phyloP scores from a whole-genome alignment of 2,113 vertebrate genomes.

The Pachyramphus minor region DNA sequence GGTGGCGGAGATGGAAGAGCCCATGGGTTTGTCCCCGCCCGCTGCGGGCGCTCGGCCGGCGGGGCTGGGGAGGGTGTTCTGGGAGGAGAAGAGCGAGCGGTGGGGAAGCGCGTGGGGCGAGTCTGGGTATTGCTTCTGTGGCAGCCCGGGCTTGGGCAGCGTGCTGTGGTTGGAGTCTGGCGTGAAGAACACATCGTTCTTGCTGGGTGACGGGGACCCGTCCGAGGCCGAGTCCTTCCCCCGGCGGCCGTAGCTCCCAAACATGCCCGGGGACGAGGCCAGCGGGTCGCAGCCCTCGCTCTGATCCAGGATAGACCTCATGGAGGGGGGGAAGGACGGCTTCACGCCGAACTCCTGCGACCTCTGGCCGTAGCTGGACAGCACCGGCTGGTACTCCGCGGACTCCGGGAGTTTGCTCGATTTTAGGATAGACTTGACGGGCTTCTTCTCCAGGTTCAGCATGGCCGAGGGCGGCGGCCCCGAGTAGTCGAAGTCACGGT shows the following conservation, averaged over 20 bases:
- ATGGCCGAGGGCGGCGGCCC: conserved; percentile 70
- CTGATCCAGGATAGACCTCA: conserved; percentile 70
- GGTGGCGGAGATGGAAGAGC: conserved; percentile 72
- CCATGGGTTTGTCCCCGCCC: conserved; percentile 63
- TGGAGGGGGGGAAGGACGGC: conserved; percentile 61
- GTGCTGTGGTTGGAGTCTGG: conserved; percentile 74
- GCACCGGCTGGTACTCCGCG: conserved; percentile 66
- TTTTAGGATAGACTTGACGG: conserved; percentile 76
- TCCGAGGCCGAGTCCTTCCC: conserved; percentile 68
- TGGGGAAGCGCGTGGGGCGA: conserved; percentile 68
- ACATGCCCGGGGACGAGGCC: conserved; percentile 63
- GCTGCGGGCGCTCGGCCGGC: neutral
- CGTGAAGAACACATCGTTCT: conserved; percentile 74
- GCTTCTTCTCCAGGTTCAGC: conserved; percentile 78
- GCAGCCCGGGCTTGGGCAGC: conserved; percentile 57
- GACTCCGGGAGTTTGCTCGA: conserved; percentile 66
- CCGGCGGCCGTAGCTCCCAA: conserved; percentile 64
- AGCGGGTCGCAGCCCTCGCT: conserved; percentile 65
- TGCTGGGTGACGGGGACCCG: conserved; percentile 68
- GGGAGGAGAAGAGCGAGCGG: conserved; percentile 69
- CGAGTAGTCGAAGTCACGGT: conserved; percentile 77
- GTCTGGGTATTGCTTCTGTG: conserved; percentile 76
- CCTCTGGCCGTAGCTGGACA: conserved; percentile 68
- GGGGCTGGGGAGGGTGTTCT: conserved; percentile 56
- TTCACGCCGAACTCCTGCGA: conserved; percentile 70